Evolutionary conservation across 2,797 vertebrate genomes (phyloP).

Genomic region (Lutjanus campechanus): DNA sequence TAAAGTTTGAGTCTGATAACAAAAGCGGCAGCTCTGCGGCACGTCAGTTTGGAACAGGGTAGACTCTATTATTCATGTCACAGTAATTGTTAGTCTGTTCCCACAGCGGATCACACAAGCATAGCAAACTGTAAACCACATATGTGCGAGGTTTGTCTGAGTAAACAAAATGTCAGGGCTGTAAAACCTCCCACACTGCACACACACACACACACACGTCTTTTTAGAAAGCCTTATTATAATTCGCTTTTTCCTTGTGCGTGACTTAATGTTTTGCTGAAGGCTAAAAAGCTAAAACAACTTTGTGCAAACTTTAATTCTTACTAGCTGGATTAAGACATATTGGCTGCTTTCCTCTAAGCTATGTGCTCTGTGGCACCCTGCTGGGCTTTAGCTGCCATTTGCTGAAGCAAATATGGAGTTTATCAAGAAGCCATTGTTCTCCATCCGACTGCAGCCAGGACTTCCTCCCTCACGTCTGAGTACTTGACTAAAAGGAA

Average conservation of each 20-base stretch:
- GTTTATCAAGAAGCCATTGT: slow-evolving; percentile 61
- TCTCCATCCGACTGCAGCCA: slow-evolving; percentile 34
- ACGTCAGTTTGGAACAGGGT: background rate
- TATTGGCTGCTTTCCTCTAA: slow-evolving; percentile 26
- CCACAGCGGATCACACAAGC: slow-evolving; percentile 20
- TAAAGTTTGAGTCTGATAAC: slow-evolving; percentile 2
- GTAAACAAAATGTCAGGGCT: slow-evolving; percentile 45
- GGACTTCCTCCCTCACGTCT: slow-evolving; percentile 49
- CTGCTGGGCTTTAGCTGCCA: slow-evolving; percentile 23
- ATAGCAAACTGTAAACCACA: slow-evolving; percentile 34
- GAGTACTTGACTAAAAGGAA: slow-evolving; percentile 44
- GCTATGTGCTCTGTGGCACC: slow-evolving; percentile 22
- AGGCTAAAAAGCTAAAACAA: background rate
- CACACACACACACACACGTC: background rate
- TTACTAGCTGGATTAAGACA: slow-evolving; percentile 7
- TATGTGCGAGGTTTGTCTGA: slow-evolving; percentile 23
- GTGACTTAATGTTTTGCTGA: background rate
- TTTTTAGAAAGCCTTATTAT: background rate
- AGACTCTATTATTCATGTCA: slow-evolving; percentile 11
- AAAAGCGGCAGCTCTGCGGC: background rate
- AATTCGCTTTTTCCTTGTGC: background rate
- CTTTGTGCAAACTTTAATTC: background rate
- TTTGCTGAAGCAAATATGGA: slow-evolving; percentile 13
- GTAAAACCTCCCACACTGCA: slow-evolving; percentile 23
- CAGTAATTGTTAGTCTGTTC: slow-evolving; percentile 27